Evolutionary conservation across 2,113 vertebrate species (phyloP), one percentile per base, ranked within the genome.

Genomic region (Donacobius atricapilla): DNA sequence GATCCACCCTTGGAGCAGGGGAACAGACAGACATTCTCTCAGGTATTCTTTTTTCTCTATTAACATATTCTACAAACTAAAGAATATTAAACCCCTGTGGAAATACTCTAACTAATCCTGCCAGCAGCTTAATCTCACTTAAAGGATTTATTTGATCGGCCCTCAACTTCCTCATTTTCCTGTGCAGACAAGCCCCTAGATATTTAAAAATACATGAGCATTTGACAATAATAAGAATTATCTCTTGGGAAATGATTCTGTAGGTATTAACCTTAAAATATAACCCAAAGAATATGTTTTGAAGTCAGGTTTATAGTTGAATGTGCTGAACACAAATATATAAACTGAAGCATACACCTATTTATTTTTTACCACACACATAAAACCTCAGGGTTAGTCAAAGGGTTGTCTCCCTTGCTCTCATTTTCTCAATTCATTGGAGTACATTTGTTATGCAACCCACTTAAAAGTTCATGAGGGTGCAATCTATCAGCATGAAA

Each of bases 141-240:
- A 72, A 53, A 85, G 37, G 33, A 92, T 94, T 79, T 72, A 93
- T 90, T 85, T 82, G 31, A 88, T 94, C 75, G 80, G 87, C 18
- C 37, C 79, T 80, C 37, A 72, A 39, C 45, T 92, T 96, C 39
- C 37, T 80, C 30, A 72, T 76, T 88, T 77, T 76, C 58, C 33
- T 15, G 14, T 28, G 64, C 53, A 88, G 30, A 68, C 45, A 79
- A 80, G n/a, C 50, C 53, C 24, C 66, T 14, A 35, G 57, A 24
- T 48, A 76, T 79, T 47, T 65, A 61, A 91, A 94, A 94, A 84
- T 14, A 91, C 17, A 50, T 0, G 0, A 70, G 11, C 28, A 31
- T 47, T 53, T 31, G 15, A 75, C 21, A 93, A 85, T 53, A 89
- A 82, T 6, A 15, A 24, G 50, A 79, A 82, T 84, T 61, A 12